Base-by-base conservation (phyloP, 1,140 invertebrate species). In the Hypsibius dujardini region DNA sequence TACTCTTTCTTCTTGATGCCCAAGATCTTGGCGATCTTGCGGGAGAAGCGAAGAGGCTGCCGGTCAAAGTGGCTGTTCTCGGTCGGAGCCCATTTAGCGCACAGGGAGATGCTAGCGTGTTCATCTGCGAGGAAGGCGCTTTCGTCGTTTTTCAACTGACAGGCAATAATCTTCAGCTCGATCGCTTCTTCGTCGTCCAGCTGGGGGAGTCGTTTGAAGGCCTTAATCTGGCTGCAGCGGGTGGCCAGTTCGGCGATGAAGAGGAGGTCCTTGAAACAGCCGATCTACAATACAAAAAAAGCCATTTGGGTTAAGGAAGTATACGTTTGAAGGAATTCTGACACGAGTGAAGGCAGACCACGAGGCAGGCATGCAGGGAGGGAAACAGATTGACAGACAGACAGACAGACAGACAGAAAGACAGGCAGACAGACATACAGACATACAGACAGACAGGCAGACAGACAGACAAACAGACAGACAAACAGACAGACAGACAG, bases 1-100 rank as follows among this genome's bases (percentile, higher is more conserved):
- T 56, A 56, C 50, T 56, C 50, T 12, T n/a, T 56, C 50, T 56
- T 56, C 50, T 56, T 56, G n/a, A 56, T 56, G 50, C 50, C 50
- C 50, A 56, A 12, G 50, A n/a, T 12, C 50, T 56, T 7, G 50
- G 50, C 50, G 50, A 56, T 56, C n/a, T 56, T 56, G 7, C 50
- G 50, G 50, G 50, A 56, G 50, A 56, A 56, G 50, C 50, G 50
- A 56, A 56, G 50, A 12, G 50, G 50, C 50, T 56, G n/a, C 50
- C n/a, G 50, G 50, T 56, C 50, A n/a, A 12, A 56, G 50, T 56
- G 50, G n/a, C 7, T 56, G 7, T 7, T 56, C 50, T 56, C 50
- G 7, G 50, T 56, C 50, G 50, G 50, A 56, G 7, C 50, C 50
- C 50, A 56, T n/a, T 56, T 56, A n/a, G 50, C 50, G 50, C 50